Percentiles rank a stretch among this genome's conserved stretches.
phyloP scores from a whole-genome alignment of 2,888 invertebrate genomes.

The Prostheceraeus crozeri region DNA sequence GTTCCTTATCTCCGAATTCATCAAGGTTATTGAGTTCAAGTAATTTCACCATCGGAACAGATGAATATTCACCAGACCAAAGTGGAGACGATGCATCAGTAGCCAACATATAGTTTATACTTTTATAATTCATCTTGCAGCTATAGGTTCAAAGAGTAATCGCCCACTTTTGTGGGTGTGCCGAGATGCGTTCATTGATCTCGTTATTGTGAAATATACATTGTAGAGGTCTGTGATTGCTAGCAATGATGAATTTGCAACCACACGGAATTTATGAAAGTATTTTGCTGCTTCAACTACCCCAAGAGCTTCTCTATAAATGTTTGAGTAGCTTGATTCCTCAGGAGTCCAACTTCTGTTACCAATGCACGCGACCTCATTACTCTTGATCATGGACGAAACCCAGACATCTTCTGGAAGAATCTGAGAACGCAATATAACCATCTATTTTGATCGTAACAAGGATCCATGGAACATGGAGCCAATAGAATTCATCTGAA shows the following conservation, averaged over 20 bases:
- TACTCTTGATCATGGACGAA: no score
- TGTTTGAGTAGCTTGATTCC: conserved; percentile 47
- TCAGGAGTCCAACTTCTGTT: conserved; percentile 43
- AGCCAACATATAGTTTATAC: conserved; percentile 43
- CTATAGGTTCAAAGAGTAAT: conserved; percentile 46
- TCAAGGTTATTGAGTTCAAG: conserved; percentile 11
- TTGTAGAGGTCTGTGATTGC: conserved; percentile 52
- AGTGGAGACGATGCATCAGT: conserved; percentile 47
- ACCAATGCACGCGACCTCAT: conserved; percentile 18
- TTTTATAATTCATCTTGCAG: conserved; percentile 45
- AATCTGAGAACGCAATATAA: background rate
- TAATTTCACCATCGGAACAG: background rate
- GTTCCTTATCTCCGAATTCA: conserved; percentile 9
- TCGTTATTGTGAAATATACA: conserved; percentile 46
- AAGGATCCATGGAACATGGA: background rate
- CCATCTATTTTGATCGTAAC: background rate
- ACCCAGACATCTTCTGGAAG: background rate
- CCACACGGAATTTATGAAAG: conserved; percentile 51
- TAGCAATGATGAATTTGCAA: conserved; percentile 50
- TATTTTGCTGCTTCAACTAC: conserved; percentile 51
- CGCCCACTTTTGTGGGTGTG: conserved; percentile 43
- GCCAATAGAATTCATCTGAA: background rate
- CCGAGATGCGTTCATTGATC: conserved; percentile 41
- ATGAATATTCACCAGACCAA: conserved; percentile 21
- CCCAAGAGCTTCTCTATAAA: conserved; percentile 49